These are phyloP conservation scores for Trachops cirrhosus DNA, from an alignment of 2,797 vertebrate species.

Conservation along the genomic window DNA sequence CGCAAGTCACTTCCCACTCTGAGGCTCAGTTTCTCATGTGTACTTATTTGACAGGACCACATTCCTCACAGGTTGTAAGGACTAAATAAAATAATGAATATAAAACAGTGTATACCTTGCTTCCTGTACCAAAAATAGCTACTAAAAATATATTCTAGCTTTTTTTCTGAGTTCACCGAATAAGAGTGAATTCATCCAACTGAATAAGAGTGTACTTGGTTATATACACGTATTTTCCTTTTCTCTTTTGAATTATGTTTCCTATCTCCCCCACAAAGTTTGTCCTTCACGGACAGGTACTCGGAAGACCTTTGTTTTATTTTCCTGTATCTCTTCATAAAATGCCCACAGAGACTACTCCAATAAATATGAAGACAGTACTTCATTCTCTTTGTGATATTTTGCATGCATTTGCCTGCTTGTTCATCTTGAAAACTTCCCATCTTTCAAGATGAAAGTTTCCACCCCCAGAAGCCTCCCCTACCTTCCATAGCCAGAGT, in stretches of 20 bases:
- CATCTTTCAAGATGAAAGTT: constrained; percentile 6
- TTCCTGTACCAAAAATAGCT: not conserved
- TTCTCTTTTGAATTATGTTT: not conserved
- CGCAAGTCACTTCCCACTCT: not conserved
- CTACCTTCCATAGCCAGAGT: not conserved
- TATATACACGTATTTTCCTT: not conserved
- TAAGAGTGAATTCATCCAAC: not conserved
- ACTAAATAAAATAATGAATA: not conserved
- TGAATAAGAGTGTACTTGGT: not conserved
- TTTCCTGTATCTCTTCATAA: not conserved
- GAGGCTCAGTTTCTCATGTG: not conserved
- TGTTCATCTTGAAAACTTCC: not conserved
- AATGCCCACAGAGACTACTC: not conserved
- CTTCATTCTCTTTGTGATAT: not conserved
- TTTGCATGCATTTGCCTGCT: not conserved
- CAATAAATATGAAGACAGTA: not conserved
- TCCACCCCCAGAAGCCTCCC: not conserved
- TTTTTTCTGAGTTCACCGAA: not conserved
- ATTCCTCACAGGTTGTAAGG: not conserved
- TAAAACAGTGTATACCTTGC: not conserved
- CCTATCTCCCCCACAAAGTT: not conserved
- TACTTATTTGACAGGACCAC: not conserved
- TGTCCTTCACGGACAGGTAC: not conserved
- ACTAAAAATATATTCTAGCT: constrained; percentile 29
- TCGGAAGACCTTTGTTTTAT: not conserved